A percentile compares a stretch with the other conserved stretches of the same genome.
Evolutionary conservation across 1,140 invertebrate species (phyloP).

Genomic region (Drosophila arizonae): DNA sequence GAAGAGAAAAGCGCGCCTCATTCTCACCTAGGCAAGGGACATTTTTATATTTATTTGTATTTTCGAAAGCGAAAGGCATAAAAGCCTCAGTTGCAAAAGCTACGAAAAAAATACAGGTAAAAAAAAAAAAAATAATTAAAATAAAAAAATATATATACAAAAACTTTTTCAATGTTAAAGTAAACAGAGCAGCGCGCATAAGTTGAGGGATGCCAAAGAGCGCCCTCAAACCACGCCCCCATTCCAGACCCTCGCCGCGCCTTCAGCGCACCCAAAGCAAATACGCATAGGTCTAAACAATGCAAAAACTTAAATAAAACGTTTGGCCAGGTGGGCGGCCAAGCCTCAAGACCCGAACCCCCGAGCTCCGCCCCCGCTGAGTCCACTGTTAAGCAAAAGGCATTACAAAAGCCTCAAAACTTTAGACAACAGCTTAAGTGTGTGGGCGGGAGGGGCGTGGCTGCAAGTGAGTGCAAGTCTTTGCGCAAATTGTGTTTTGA

Average conservation of each 20-base stretch:
- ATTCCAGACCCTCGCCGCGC: background rate
- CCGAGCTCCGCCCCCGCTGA: background rate
- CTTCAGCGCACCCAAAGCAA: conserved; percentile 29
- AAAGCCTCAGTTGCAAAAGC: conserved; percentile 37
- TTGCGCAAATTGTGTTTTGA: conserved; percentile 44
- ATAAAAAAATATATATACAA: background rate
- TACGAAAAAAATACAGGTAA: conserved; percentile 32
- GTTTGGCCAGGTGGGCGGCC: conserved; percentile 22
- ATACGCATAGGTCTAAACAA: conserved; percentile 63
- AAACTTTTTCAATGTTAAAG: conserved; percentile 68
- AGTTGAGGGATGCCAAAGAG: conserved; percentile 35
- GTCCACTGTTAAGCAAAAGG: conserved; percentile 23
- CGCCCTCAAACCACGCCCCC: background rate
- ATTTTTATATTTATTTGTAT: conserved; percentile 11
- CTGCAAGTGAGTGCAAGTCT: background rate
- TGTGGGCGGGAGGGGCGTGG: background rate
- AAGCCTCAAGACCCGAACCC: background rate
- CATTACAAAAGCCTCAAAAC: conserved; percentile 43
- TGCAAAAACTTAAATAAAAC: conserved; percentile 67
- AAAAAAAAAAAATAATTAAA: background rate
- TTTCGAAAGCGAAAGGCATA: conserved; percentile 8
- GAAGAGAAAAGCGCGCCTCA: conserved; percentile 21
- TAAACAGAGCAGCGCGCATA: conserved; percentile 59
- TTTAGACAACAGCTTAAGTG: conserved; percentile 3
- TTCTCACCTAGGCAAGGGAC: conserved; percentile 39